Conservation (phyloP, 2,113 vertebrate genomes). For the Hipposideros armiger region DNA sequence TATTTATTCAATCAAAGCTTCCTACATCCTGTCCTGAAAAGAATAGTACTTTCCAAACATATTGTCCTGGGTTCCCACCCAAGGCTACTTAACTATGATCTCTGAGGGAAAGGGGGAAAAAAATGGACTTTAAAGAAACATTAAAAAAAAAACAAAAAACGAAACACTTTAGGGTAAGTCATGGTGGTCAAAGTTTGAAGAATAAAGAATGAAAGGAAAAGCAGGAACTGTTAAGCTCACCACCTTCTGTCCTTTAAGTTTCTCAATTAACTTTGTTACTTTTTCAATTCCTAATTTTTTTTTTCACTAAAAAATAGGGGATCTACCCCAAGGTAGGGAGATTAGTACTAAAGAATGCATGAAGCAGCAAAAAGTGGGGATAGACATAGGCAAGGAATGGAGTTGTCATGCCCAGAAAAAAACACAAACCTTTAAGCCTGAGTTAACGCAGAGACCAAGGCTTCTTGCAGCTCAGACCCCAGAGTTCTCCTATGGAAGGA, state of each 20-base stretch:
- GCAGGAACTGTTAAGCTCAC: neutral
- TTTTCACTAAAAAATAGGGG: neutral
- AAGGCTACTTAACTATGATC: neutral
- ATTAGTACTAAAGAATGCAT: neutral
- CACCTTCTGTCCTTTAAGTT: neutral
- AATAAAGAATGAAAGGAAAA: neutral
- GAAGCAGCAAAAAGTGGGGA: neutral
- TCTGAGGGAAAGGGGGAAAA: neutral
- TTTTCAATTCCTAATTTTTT: neutral
- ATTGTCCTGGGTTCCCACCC: neutral
- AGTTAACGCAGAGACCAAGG: neutral
- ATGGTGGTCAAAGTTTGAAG: neutral
- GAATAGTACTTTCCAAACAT: neutral
- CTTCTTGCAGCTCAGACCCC: neutral
- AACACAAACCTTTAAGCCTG: neutral
- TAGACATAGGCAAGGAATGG: neutral
- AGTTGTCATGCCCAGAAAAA: neutral
- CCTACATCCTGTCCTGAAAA: neutral
- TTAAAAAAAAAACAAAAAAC: neutral
- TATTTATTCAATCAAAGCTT: neutral
- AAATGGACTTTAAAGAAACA: constrained; percentile 15
- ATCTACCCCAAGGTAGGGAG: neutral
- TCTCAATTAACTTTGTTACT: neutral
- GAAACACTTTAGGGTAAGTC: neutral
- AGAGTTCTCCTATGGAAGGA: neutral